Base-by-base conservation (phyloP, 2,888 invertebrate species). In the Epinotia nisella region DNA sequence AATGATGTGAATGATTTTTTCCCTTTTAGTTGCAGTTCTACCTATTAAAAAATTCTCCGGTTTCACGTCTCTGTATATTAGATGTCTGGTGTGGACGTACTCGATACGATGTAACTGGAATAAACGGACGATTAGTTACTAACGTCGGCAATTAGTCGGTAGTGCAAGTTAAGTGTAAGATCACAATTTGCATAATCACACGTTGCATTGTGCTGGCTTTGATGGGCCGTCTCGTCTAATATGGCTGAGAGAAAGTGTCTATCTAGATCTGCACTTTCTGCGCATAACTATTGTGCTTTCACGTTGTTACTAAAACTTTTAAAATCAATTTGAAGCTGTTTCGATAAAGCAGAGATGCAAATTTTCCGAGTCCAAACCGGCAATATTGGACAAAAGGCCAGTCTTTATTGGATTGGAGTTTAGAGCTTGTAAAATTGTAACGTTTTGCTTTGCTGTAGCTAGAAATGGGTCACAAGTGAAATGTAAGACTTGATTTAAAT, bases 41-140 rank as follows among this genome's bases (percentile, higher is more conserved):
- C 99, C 99, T 94, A 99, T 98, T 92, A 99, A 96, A 95, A 99
- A 99, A 95, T 99, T 99, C 94, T 99, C 99, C 84, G 99, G 99
- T 94, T 99, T 99, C 77, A 99, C 98, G 95, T 99, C 99, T 87
- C 99, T 96, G 94, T 99, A 99, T 94, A 99, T 99, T 91, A 99
- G 96, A 94, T 99, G 98, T 93, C 99, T 98, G 90, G 98, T 98
- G 95, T 99, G 99, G 87, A 99, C 99, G 95, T 98, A 99, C 95
- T 99, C 99, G 95, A 99, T 99, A 95, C 99, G 97, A 94, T 98
- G 97, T 94, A 99, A 95, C 98, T 98, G 95, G 80, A 95, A 94
- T 78, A 83, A 78, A 85, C 71, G 41, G 21, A 39, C 45, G 7
- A 72, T 53, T 41, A 76, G 59, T 41, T 58, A 53, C 41, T 69